phyloP scores from a whole-genome alignment of 2,113 vertebrate species.

The Nanorana parkeri region DNA sequence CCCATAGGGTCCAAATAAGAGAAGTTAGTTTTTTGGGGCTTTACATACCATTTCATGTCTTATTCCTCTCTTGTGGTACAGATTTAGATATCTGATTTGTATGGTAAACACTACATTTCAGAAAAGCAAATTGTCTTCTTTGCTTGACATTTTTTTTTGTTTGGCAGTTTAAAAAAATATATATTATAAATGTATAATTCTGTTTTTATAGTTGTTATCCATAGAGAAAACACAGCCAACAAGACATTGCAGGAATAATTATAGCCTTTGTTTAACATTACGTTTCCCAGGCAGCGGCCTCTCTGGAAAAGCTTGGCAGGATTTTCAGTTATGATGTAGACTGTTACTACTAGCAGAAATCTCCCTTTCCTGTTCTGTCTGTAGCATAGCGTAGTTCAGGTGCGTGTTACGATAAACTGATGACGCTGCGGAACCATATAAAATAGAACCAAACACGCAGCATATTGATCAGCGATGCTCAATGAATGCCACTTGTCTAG shows the following conservation, averaged over 20 bases:
- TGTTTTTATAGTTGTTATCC: conserved; percentile 16
- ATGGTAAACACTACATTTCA: no score
- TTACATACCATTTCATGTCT: no score
- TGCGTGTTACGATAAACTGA: background rate
- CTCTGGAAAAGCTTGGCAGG: background rate
- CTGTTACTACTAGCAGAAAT: background rate
- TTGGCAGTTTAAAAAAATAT: no score
- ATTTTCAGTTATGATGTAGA: background rate
- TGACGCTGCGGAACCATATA: background rate
- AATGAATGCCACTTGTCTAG: background rate
- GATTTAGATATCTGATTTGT: no score
- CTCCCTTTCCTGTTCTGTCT: background rate
- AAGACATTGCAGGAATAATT: no score
- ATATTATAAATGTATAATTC: background rate
- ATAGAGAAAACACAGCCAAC: no score
- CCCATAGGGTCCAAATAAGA: no score
- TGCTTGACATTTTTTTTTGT: no score
- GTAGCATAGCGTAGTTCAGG: background rate
- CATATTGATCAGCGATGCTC: background rate
- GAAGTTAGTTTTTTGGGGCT: no score
- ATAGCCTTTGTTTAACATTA: background rate
- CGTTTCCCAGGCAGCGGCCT: background rate
- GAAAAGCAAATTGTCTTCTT: no score
- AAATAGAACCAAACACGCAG: background rate
- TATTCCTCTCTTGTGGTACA: no score